Percentiles rank a stretch among this genome's conserved stretches.
These are phyloP conservation scores for Acrocephalus scirpaceus DNA, from an alignment of 2,797 vertebrate genomes.

Conservation along the genomic window DNA sequence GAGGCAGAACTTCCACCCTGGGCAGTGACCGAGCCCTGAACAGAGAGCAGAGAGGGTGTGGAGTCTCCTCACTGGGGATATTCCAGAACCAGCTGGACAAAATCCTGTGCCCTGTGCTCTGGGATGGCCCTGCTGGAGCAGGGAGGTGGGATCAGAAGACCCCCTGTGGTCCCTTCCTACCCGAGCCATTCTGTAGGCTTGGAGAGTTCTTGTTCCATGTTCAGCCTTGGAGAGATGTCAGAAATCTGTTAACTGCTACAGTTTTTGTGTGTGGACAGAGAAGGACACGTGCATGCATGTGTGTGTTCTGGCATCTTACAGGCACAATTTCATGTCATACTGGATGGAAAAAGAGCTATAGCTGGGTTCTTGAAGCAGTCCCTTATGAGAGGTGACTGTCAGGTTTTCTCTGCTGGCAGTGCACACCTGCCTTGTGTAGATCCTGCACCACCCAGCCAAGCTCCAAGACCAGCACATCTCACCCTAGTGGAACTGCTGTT, in stretches of 20 bases:
- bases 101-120: background rate
- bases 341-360: background rate
- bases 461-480: background rate
- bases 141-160: rapidly evolving
- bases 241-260: background rate
- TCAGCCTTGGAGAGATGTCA: background rate
- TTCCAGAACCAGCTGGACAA: rapidly evolving
- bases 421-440: rapidly evolving
- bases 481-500: background rate
- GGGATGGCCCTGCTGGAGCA: background rate
- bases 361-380: background rate
- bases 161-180: background rate
- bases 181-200: background rate
- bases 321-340: background rate
- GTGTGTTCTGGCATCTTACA: background rate
- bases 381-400: background rate
- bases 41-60: background rate
- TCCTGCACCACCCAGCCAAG: background rate
- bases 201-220: background rate
- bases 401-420: background rate
- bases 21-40: rapidly evolving
- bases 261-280: background rate
- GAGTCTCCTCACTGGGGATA: background rate
- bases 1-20: background rate
- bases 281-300: background rate